Evolutionary conservation across 2,888 invertebrate species (phyloP), one percentile per base, ranked within the genome.

Genomic region (Rutpela maculata): DNA sequence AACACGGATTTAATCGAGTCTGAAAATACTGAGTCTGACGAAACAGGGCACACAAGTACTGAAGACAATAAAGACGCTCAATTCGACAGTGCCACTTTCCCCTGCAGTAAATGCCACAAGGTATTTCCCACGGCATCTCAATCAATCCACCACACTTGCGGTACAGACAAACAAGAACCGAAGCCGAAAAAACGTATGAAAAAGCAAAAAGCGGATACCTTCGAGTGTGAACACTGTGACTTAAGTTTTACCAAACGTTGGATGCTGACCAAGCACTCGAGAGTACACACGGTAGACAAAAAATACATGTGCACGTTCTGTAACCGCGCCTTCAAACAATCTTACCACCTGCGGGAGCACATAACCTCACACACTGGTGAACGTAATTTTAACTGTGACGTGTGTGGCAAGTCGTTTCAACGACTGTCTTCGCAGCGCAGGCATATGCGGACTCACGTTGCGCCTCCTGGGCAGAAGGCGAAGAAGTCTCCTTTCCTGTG

Each of bases 401-500:
- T 86, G 62, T 89, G 89, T 74, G 85, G 84, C 17, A 88, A 88
- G 80, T 81, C 81, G 11, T 88, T 88, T 75, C 84, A 84, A 65
- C 78, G 88, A 55, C 76, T 85, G 50, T 88, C 88, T 0, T 88
- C 88, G 11, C 81, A 85, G 65, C 82, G 83, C 50, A 76, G 88
- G 66, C 88, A 89, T 72, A 81, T 87, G 72, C 80, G 82, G 65
- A 83, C 85, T 7, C 88, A 88, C 65, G 84, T 85, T 31, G 84
- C 83, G 1, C 82, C 85, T 0, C 87, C 86, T 0, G 88, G 88
- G 10, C 83, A 86, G 63, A 88, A 88, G 79, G 84, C 87, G 0
- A 88, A 87, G 79, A 84, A 84, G 59, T 86, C 87, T 1, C 89
- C 89, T 11, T 88, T 87, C 72, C 75, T 89, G 35, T 89, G 89